A percentile compares a stretch with the other conserved stretches of the same genome.
Evolutionary conservation across 2,888 invertebrate species (phyloP).

Genomic region (Gerris lacustris): DNA sequence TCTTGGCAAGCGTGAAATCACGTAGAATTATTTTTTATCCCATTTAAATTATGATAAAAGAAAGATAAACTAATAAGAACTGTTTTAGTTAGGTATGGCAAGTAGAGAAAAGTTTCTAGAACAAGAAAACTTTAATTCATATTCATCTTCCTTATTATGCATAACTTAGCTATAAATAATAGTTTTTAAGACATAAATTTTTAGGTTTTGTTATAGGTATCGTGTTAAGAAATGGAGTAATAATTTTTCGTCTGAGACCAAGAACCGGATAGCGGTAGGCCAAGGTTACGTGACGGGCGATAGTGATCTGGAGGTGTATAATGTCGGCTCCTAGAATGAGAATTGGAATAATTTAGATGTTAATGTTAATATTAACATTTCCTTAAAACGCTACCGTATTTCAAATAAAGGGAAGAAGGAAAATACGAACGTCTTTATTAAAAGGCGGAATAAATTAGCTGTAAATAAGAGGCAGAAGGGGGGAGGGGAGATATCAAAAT

Average conservation of each 20-base stretch:
- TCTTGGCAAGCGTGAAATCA: no score
- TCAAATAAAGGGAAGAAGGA: neutral
- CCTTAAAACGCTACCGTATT: neutral
- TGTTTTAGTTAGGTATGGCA: no score
- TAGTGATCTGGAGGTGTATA: neutral
- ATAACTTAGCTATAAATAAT: no score
- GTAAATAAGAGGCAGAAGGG: neutral
- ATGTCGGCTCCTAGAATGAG: neutral
- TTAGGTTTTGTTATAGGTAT: neutral
- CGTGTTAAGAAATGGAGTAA: neutral
- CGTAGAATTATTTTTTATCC: no score
- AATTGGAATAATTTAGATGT: neutral
- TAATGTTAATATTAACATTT: neutral
- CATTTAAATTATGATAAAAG: no score
- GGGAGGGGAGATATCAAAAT: neutral
- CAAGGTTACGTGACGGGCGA: neutral
- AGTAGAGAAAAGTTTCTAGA: no score
- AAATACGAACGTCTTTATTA: neutral
- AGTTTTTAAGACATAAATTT: neutral
- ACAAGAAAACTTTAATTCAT: no score
- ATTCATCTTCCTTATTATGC: no score
- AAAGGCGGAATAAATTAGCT: slow-evolving; percentile 5
- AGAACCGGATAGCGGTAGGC: neutral
- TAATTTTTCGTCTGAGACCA: neutral
- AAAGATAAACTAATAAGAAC: no score